phyloP scores from a whole-genome alignment of 2,797 vertebrate genomes.

The Pempheris klunzingeri region DNA sequence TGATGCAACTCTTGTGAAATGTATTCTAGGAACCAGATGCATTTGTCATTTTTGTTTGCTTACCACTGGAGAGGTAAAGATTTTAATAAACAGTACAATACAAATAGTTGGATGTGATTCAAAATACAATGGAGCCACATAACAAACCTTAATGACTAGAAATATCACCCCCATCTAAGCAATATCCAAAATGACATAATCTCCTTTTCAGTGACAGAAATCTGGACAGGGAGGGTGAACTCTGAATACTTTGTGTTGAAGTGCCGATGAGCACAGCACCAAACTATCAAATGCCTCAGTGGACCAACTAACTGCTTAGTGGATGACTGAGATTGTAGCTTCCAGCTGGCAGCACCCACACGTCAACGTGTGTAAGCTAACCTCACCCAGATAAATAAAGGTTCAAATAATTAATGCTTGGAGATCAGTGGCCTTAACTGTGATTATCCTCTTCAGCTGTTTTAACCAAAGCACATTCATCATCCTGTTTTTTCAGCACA shows the following conservation, averaged over 20 bases:
- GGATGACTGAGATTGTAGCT: slow-evolving; percentile 33
- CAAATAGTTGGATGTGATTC: not conserved
- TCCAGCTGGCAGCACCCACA: slow-evolving; percentile 45
- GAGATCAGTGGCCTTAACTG: slow-evolving; percentile 54
- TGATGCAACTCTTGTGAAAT: slow-evolving; percentile 57
- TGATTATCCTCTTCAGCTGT: slow-evolving; percentile 52
- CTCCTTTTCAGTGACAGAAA: not conserved
- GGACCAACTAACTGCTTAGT: slow-evolving; percentile 31
- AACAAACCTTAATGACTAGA: slow-evolving; percentile 1
- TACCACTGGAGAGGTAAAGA: not conserved
- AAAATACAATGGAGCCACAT: not conserved
- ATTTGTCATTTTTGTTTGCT: slow-evolving; percentile 30
- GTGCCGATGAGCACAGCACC: slow-evolving; percentile 29
- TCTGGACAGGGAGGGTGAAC: slow-evolving; percentile 11
- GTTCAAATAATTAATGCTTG: slow-evolving; percentile 55
- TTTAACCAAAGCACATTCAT: slow-evolving; percentile 49
- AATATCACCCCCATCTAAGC: not conserved
- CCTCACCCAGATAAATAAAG: slow-evolving; percentile 61
- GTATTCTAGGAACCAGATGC: not conserved
- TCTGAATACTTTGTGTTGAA: slow-evolving; percentile 15
- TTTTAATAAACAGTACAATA: not conserved
- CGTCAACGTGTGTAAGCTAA: slow-evolving; percentile 47
- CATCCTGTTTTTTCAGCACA: slow-evolving; percentile 47
- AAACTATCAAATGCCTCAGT: slow-evolving; percentile 21
- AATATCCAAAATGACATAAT: not conserved